Conservation (phyloP, 2,113 vertebrate genomes). For the Ptilorrhoa leucosticta region DNA sequence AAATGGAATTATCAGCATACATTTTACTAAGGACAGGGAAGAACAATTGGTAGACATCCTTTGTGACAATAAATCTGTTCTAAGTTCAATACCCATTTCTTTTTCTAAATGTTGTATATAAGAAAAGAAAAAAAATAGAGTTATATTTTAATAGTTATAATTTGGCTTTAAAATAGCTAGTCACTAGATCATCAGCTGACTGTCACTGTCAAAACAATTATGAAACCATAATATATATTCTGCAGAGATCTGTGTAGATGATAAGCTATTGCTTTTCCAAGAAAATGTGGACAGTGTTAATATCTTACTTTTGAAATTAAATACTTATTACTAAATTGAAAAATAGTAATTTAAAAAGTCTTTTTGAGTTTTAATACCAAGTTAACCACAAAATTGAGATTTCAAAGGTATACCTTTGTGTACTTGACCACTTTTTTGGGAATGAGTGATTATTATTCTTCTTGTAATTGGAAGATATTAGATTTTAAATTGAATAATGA, state of each 20-base stretch:
- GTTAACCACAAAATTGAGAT: neutral
- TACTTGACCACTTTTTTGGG: neutral
- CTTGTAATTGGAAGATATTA: neutral
- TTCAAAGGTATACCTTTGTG: neutral
- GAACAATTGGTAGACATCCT: neutral
- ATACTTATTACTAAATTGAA: neutral
- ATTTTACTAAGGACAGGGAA: neutral
- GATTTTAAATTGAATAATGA: neutral
- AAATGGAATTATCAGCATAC: neutral
- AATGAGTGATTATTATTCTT: neutral
- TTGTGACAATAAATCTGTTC: neutral
- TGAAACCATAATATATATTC: neutral
- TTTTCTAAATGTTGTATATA: neutral
- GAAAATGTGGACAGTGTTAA: neutral
- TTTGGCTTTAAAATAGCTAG: neutral
- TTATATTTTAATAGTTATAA: neutral
- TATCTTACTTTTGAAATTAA: neutral
- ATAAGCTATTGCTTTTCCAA: neutral
- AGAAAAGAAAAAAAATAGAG: neutral
- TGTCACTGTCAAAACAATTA: neutral
- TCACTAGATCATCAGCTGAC: neutral
- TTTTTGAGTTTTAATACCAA: neutral
- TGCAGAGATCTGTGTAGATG: neutral
- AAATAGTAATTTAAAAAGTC: neutral
- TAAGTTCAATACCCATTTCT: neutral